Percentiles rank a stretch among this genome's conserved stretches.
Evolutionary conservation across 2,113 vertebrate species (phyloP).

Genomic region (Silurus glanis): DNA sequence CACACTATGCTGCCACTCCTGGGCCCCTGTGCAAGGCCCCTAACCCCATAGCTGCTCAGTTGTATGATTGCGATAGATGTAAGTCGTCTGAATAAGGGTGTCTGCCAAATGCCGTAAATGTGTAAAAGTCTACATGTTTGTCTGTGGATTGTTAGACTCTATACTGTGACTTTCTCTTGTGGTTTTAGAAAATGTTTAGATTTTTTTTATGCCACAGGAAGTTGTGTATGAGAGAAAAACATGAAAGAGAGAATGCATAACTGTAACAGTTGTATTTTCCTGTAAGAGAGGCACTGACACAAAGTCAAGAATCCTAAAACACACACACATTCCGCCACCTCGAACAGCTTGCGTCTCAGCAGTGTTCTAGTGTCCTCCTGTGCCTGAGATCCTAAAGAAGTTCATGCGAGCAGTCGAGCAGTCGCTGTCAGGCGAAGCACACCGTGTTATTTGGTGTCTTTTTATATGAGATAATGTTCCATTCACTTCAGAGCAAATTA

Average conservation of each 20-base stretch:
- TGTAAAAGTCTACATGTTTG: too few relatives aligned
- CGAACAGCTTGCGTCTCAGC: not conserved
- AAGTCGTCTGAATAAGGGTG: too few relatives aligned
- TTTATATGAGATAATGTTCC: not conserved
- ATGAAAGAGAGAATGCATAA: too few relatives aligned
- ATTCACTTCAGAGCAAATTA: not conserved
- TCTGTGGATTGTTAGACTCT: too few relatives aligned
- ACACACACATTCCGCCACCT: not conserved
- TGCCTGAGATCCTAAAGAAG: not conserved
- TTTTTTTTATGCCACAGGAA: slow-evolving; percentile 17
- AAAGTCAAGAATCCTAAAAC: not conserved
- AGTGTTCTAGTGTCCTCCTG: not conserved
- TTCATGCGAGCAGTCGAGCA: not conserved
- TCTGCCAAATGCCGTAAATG: too few relatives aligned
- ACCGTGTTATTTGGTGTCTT: slow-evolving; percentile 1
- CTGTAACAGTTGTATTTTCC: slow-evolving; percentile 48
- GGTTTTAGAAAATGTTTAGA: not conserved
- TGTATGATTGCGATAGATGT: too few relatives aligned
- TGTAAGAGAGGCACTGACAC: not conserved
- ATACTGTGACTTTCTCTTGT: not conserved
- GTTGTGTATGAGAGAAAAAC: not conserved
- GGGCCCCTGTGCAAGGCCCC: too few relatives aligned
- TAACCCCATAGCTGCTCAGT: too few relatives aligned
- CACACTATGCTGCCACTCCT: too few relatives aligned
- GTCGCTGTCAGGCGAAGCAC: not conserved